Percentiles rank a stretch among this genome's conserved stretches.
Evolutionary conservation across 2,797 vertebrate species (phyloP).

Genomic region (Spea hammondii): DNA sequence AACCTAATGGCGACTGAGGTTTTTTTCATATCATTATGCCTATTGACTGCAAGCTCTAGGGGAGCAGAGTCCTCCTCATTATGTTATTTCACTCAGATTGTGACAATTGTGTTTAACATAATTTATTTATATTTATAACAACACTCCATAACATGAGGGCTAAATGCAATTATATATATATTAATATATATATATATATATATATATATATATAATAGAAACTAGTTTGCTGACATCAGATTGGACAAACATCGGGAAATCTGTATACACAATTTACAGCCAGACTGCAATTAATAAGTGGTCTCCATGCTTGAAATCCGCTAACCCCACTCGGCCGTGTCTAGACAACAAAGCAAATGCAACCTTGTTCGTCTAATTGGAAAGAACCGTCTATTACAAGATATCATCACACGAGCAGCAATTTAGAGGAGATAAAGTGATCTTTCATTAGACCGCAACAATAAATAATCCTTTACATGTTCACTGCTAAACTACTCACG

Average conservation of each 20-base stretch:
- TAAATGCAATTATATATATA: no score
- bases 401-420: conserved; percentile 41
- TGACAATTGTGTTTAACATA: no score
- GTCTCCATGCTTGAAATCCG: conserved; percentile 17
- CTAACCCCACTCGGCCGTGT: conserved; percentile 20
- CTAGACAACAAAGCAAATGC: conserved; percentile 14
- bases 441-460: conserved; percentile 30
- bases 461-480: conserved; percentile 22
- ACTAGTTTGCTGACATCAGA: neutral
- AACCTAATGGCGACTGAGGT: no score
- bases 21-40: no score
- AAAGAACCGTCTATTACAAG: conserved; percentile 44
- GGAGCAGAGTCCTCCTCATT: no score
- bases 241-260: neutral
- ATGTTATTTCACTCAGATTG: no score
- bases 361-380: conserved; percentile 41
- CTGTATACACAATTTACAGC: conserved; percentile 7
- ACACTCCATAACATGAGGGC: no score
- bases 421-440: conserved; percentile 40
- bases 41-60: no score
- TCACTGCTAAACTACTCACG: conserved; percentile 32
- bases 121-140: no score
- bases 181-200: no score
- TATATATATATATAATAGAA: neutral
- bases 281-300: conserved; percentile 1